Conservation (phyloP, 2,113 vertebrate species). For the Leuciscus idus region DNA sequence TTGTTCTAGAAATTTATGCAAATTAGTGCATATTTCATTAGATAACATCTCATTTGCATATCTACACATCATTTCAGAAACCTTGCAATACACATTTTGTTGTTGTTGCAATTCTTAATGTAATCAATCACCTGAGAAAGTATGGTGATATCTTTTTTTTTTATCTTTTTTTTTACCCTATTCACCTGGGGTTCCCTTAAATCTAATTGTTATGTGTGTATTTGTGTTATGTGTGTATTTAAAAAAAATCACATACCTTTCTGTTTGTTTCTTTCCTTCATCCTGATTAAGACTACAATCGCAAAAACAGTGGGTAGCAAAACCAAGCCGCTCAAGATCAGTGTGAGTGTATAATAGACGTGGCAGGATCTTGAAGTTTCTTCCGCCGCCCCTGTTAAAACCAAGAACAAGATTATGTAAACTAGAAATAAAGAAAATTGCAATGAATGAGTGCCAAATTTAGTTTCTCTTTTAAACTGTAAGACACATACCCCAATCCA, state of each 20-base stretch:
- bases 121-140: too few species aligned
- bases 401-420: background rate
- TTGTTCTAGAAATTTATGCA: too few species aligned
- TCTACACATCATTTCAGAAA: too few species aligned
- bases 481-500: background rate
- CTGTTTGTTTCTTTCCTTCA: slow-evolving; percentile 6
- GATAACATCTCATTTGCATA: too few species aligned
- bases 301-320: background rate
- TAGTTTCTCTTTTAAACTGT: background rate
- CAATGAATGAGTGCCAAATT: background rate
- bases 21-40: too few species aligned
- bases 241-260: background rate
- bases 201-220: background rate
- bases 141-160: too few species aligned
- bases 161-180: too few species aligned
- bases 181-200: too few species aligned
- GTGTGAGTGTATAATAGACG: slow-evolving; percentile 6
- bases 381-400: background rate
- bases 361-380: background rate
- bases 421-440: background rate
- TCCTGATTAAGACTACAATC: background rate
- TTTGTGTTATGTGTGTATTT: background rate
- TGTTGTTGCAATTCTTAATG: too few species aligned
- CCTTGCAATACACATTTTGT: too few species aligned
- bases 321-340: slow-evolving; percentile 14